Conservation (phyloP, 2,888 invertebrate genomes). For the Plagodis dolabraria region DNA sequence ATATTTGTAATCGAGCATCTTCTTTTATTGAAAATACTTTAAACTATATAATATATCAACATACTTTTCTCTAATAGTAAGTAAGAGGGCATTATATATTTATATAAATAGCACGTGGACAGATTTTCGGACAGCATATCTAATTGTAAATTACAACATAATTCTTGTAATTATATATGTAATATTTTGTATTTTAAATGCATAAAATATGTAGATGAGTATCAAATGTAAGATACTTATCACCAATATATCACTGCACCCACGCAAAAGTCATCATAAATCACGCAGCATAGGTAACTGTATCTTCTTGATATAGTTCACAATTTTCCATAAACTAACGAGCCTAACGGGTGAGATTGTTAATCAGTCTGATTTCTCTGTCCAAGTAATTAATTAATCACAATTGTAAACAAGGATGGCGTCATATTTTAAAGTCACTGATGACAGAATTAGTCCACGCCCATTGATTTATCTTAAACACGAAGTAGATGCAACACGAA, state of each 20-base stretch:
- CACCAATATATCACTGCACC: constrained; percentile 30
- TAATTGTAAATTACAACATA: no score
- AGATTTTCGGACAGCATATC: no score
- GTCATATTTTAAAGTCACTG: constrained; percentile 38
- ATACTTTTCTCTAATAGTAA: no score
- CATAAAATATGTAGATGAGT: constrained; percentile 7
- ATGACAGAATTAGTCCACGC: constrained; percentile 40
- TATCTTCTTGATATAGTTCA: constrained; percentile 35
- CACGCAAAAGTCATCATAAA: constrained; percentile 22
- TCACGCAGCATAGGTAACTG: constrained; percentile 22
- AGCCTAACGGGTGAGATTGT: constrained; percentile 36
- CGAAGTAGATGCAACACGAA: constrained; percentile 22
- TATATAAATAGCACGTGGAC: no score
- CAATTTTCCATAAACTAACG: constrained; percentile 40
- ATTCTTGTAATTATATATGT: no score
- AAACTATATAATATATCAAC: no score
- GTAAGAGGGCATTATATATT: no score
- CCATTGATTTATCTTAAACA: constrained; percentile 38
- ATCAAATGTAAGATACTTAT: constrained; percentile 18
- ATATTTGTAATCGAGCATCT: no score
- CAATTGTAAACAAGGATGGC: constrained; percentile 42
- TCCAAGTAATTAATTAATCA: constrained; percentile 43
- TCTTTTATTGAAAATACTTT: no score
- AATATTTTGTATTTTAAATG: no score
- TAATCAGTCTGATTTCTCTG: constrained; percentile 43